Percentiles rank a stretch among this genome's conserved stretches.
Evolutionary conservation across 2,113 vertebrate species (phyloP).

Genomic region (Bambusicola thoracicus): DNA sequence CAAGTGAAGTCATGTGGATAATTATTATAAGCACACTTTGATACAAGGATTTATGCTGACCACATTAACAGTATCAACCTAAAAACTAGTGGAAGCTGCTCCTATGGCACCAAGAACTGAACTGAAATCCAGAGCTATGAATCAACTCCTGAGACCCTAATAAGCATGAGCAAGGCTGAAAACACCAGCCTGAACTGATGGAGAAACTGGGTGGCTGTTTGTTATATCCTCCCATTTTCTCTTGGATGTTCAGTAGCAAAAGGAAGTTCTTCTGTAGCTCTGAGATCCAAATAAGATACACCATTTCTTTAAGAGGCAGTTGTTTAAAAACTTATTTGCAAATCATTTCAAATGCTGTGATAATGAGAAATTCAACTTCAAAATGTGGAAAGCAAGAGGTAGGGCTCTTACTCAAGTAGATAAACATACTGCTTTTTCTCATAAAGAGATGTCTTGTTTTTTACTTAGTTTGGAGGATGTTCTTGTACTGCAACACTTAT

Average conservation of each 20-base stretch:
- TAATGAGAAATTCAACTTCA: not conserved
- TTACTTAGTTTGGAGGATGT: not conserved
- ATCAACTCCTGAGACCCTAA: not conserved
- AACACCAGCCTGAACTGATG: not conserved
- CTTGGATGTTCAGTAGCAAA: not conserved
- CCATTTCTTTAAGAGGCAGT: not conserved
- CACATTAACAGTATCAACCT: not conserved
- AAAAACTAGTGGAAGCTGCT: not conserved
- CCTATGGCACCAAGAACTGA: not conserved
- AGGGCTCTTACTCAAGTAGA: not conserved
- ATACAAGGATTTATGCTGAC: not conserved
- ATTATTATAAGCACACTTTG: not conserved
- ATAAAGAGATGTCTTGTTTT: not conserved
- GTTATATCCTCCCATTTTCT: not conserved
- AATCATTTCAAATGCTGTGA: not conserved
- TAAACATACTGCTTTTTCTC: not conserved
- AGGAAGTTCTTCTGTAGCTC: not conserved
- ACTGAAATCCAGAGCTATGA: not conserved
- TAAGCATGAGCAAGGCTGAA: not conserved
- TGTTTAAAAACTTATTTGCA: not conserved
- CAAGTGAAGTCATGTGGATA: not conserved
- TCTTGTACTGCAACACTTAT: not conserved
- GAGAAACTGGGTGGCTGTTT: not conserved
- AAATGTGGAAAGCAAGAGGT: not conserved
- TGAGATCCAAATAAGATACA: not conserved